Conservation (phyloP, 2,797 vertebrate species). For the Paramormyrops hopkinsi region DNA sequence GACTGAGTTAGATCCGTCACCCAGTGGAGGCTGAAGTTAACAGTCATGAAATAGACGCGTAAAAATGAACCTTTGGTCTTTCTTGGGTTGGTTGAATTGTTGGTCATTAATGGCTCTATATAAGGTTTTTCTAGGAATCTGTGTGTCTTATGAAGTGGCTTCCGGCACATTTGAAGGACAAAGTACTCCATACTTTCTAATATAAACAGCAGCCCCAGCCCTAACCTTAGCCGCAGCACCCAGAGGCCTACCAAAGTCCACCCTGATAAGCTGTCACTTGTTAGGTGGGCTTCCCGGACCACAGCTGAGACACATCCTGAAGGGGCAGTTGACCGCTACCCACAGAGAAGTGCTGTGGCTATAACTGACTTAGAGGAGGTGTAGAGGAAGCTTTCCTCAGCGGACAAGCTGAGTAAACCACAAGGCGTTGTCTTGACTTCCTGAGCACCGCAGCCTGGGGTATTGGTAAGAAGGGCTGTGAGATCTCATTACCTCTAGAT, state of each 20-base stretch:
- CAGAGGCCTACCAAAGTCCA: background rate
- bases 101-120: background rate
- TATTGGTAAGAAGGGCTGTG: background rate
- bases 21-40: background rate
- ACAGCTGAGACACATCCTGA: background rate
- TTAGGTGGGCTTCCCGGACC: background rate
- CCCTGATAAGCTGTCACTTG: background rate
- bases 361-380: background rate
- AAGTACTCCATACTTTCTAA: background rate
- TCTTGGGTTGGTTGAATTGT: background rate
- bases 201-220: background rate
- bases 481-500: background rate
- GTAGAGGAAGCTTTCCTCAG: background rate
- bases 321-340: background rate
- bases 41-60: background rate
- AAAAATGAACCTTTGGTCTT: background rate
- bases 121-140: background rate
- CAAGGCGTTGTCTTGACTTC: background rate
- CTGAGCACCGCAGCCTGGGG: background rate
- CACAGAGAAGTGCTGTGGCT: background rate
- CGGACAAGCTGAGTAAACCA: background rate
- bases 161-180: background rate
- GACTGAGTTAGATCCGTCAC: background rate
- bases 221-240: background rate
- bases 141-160: background rate